These are phyloP conservation scores for Eublepharis macularius DNA, from an alignment of 2,113 vertebrate genomes.

Conservation along the genomic window DNA sequence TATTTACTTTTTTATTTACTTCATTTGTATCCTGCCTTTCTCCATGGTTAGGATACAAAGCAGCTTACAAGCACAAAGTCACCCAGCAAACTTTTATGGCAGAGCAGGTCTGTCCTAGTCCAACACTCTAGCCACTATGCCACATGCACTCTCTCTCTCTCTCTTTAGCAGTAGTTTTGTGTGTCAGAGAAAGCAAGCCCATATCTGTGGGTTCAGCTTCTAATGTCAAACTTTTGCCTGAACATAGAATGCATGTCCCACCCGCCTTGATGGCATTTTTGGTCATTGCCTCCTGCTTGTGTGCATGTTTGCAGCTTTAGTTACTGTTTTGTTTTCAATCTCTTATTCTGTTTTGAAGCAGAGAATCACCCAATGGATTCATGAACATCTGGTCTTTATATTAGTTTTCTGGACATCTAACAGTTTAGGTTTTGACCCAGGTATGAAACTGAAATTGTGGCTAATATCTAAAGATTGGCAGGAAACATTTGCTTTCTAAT, in stretches of 20 bases:
- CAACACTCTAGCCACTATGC: no score
- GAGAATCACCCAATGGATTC: not conserved
- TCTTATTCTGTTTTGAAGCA: not conserved
- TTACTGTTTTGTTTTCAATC: not conserved
- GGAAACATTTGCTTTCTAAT: not conserved
- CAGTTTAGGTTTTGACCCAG: not conserved
- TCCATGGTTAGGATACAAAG: no score
- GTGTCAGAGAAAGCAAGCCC: conserved; percentile 6
- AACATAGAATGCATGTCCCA: not conserved
- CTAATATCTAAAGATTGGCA: not conserved
- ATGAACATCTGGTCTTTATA: not conserved
- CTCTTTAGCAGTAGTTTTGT: not conserved
- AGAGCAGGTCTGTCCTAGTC: no score
- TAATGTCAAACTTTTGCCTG: not conserved
- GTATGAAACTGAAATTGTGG: not conserved
- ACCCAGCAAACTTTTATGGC: no score
- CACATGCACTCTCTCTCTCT: no score
- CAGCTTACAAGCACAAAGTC: no score
- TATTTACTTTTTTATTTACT: no score
- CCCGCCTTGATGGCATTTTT: not conserved
- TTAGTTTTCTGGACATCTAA: not conserved
- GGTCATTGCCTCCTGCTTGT: not conserved
- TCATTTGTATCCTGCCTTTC: no score
- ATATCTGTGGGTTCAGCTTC: not conserved
- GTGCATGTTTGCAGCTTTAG: not conserved